Percentiles rank a stretch among this genome's conserved stretches.
Conservation (phyloP, 2,888 invertebrate genomes). For the Tenthredo livida region DNA sequence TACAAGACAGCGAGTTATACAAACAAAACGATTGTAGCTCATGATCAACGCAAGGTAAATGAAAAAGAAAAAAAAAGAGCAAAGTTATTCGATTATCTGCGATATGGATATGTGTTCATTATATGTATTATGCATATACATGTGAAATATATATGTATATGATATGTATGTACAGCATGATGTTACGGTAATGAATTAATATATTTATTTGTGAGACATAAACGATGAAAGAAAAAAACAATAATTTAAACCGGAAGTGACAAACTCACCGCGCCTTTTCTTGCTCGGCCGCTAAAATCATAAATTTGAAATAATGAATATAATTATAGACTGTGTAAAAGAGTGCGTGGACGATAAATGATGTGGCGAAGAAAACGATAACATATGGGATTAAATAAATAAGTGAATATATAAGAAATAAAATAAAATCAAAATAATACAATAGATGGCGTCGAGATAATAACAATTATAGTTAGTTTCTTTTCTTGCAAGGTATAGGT, state of each 20-base stretch:
- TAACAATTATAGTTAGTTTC: background rate
- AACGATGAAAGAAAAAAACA: background rate
- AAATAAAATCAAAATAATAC: constrained; percentile 47
- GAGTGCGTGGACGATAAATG: constrained; percentile 38
- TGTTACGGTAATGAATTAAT: constrained; percentile 7
- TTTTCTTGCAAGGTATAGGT: constrained; percentile 23
- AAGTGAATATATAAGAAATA: constrained; percentile 18
- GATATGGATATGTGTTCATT: background rate
- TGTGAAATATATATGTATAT: background rate
- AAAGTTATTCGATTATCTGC: constrained; percentile 22
- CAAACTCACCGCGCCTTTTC: constrained; percentile 64
- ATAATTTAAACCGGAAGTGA: constrained; percentile 50
- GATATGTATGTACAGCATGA: constrained; percentile 6
- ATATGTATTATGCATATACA: background rate
- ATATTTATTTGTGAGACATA: background rate
- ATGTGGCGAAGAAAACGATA: constrained; percentile 32
- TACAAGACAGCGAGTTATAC: constrained; percentile 1
- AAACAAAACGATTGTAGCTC: background rate
- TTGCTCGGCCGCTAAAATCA: constrained; percentile 75
- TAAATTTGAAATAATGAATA: constrained; percentile 64
- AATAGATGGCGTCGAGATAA: constrained; percentile 47
- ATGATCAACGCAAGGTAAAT: background rate
- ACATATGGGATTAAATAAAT: constrained; percentile 7
- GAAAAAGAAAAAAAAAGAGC: background rate
- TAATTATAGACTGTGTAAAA: constrained; percentile 59